phyloP scores from a whole-genome alignment of 2,113 vertebrate genomes.

The Centrocercus urophasianus region DNA sequence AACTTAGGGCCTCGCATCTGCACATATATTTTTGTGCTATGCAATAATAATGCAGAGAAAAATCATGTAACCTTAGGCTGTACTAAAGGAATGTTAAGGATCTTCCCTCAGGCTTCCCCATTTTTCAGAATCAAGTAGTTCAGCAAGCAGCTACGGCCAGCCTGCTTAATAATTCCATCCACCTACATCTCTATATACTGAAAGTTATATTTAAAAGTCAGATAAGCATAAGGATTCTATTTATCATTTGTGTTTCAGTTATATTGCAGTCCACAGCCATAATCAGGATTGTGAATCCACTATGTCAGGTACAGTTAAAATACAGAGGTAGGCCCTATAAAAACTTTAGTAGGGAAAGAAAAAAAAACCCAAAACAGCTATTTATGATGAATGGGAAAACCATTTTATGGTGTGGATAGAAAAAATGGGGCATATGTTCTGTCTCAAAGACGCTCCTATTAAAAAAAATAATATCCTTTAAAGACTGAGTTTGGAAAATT shows the following conservation, averaged over 20 bases:
- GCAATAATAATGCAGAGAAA: neutral
- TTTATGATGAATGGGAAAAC: conserved; percentile 56
- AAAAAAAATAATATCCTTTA: conserved; percentile 68
- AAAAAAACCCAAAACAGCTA: neutral
- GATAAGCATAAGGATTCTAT: neutral
- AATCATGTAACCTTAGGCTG: neutral
- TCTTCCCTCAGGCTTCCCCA: neutral
- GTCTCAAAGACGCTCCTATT: conserved; percentile 56
- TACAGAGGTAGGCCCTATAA: conserved; percentile 5
- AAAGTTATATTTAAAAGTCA: neutral
- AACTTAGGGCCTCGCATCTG: neutral
- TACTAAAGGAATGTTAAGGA: neutral
- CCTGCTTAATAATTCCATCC: neutral
- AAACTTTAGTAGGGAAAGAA: neutral
- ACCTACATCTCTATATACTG: neutral
- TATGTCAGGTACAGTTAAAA: conserved; percentile 11
- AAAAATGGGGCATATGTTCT: conserved; percentile 53
- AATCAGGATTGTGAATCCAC: neutral
- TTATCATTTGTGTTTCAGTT: neutral
- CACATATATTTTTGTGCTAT: neutral
- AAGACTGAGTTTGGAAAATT: conserved; percentile 55
- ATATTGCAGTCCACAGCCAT: neutral
- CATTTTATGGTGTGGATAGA: conserved; percentile 50
- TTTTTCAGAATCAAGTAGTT: neutral
- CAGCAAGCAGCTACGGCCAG: neutral